Evolutionary conservation across 1,140 invertebrate genomes (phyloP).

Genomic region (Thalassaphorura encarpata): DNA sequence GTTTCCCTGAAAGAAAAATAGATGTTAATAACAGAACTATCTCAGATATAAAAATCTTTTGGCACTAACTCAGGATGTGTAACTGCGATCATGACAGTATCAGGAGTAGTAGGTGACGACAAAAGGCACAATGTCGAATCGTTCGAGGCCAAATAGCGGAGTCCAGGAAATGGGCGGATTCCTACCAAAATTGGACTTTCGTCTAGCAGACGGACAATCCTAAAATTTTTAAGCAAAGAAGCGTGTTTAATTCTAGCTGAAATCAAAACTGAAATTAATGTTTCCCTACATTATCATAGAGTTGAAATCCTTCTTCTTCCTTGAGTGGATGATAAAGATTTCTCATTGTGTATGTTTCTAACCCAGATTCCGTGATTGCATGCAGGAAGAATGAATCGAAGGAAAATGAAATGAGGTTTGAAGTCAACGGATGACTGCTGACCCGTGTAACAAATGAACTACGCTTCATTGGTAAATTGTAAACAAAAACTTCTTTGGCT

Average conservation of each 20-base stretch:
- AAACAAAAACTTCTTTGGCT: constrained; percentile 49
- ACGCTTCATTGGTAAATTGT: constrained; percentile 41
- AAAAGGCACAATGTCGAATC: constrained; percentile 20
- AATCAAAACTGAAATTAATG: background rate
- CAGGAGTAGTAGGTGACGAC: constrained; percentile 14
- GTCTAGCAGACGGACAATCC: constrained; percentile 26
- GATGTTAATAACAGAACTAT: background rate
- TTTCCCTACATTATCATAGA: constrained; percentile 21
- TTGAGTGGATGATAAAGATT: constrained; percentile 19
- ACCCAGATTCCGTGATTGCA: constrained; percentile 60
- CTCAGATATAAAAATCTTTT: too few relatives aligned
- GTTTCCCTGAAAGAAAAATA: constrained; percentile 15
- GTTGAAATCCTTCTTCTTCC: constrained; percentile 21
- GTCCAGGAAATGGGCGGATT: constrained; percentile 28
- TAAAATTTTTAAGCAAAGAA: too few relatives aligned
- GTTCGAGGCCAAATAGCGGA: constrained; percentile 25
- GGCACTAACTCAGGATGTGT: too few relatives aligned
- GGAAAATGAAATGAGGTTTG: constrained; percentile 52
- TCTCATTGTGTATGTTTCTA: constrained; percentile 59
- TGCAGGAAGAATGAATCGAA: constrained; percentile 59
- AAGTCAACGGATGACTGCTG: constrained; percentile 55
- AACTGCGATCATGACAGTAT: too few relatives aligned
- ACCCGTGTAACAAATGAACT: constrained; percentile 29
- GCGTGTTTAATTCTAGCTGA: background rate
- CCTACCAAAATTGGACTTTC: constrained; percentile 24